phyloP scores from a whole-genome alignment of 2,113 vertebrate species.

The Brienomyrus longianalis region DNA sequence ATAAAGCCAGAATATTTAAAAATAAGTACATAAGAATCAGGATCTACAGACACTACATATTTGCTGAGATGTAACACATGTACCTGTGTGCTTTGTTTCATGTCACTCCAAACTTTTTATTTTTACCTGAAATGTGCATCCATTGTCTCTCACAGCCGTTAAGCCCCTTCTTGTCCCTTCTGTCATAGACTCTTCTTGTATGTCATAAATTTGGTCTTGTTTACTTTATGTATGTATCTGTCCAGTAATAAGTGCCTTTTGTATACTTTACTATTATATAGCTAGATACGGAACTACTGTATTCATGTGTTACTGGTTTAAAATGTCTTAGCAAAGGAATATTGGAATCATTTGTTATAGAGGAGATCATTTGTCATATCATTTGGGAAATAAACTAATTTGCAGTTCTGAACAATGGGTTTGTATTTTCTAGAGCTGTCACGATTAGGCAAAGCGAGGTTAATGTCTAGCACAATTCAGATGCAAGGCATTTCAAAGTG shows the following conservation, averaged over 20 bases:
- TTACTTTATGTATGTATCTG: slow-evolving; percentile 16
- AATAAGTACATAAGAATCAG: neutral
- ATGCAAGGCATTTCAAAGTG: neutral
- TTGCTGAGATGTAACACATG: neutral
- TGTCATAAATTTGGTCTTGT: neutral
- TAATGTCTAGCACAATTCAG: neutral
- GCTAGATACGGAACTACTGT: slow-evolving; percentile 36
- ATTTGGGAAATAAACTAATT: slow-evolving; percentile 34
- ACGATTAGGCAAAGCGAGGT: neutral
- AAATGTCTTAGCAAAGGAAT: slow-evolving; percentile 9
- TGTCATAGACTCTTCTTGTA: neutral
- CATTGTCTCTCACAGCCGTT: neutral
- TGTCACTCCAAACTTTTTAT: neutral
- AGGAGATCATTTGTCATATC: slow-evolving; percentile 22
- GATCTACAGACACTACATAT: neutral
- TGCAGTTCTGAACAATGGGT: neutral
- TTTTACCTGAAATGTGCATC: neutral
- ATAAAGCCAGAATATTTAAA: neutral
- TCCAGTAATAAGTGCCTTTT: slow-evolving; percentile 36
- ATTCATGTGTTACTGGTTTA: slow-evolving; percentile 20
- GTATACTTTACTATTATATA: slow-evolving; percentile 19
- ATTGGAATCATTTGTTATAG: slow-evolving; percentile 15
- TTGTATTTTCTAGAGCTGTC: neutral
- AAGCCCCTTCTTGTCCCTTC: neutral
- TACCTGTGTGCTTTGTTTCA: neutral